Conservation (phyloP, 2,113 vertebrate genomes). For the Seriola aureovittata region DNA sequence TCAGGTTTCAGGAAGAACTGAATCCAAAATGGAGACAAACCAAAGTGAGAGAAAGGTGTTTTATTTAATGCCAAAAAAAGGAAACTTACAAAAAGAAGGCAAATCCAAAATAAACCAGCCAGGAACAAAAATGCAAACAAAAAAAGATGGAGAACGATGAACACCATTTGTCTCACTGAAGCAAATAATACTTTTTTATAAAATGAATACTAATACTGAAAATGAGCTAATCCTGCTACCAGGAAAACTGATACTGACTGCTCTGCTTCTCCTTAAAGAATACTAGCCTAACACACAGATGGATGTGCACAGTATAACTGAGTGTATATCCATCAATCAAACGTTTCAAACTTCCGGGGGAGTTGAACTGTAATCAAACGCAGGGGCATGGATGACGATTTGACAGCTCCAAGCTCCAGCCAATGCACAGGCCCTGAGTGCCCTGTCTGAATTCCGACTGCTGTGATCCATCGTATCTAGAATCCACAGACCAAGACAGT, state of each 20-base stretch:
- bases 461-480: neutral
- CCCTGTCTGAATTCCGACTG: conserved; percentile 13
- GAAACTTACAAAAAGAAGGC: no score
- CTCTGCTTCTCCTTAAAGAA: neutral
- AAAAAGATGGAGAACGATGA: no score
- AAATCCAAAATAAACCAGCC: no score
- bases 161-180: no score
- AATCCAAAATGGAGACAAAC: no score
- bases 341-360: conserved; percentile 9
- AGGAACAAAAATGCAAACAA: no score
- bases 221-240: no score
- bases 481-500: conserved; percentile 45
- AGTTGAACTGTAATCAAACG: conserved; percentile 1
- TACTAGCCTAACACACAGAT: neutral
- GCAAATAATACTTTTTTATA: no score
- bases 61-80: no score
- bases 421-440: neutral
- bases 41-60: no score
- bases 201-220: no score
- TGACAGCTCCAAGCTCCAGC: conserved; percentile 35
- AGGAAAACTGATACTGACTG: neutral
- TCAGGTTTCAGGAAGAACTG: no score
- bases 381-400: neutral
- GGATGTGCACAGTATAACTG: neutral
- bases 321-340: neutral